A percentile compares a stretch with the other conserved stretches of the same genome.
phyloP scores from a whole-genome alignment of 2,888 invertebrate species.

The Frankliniella fusca region DNA sequence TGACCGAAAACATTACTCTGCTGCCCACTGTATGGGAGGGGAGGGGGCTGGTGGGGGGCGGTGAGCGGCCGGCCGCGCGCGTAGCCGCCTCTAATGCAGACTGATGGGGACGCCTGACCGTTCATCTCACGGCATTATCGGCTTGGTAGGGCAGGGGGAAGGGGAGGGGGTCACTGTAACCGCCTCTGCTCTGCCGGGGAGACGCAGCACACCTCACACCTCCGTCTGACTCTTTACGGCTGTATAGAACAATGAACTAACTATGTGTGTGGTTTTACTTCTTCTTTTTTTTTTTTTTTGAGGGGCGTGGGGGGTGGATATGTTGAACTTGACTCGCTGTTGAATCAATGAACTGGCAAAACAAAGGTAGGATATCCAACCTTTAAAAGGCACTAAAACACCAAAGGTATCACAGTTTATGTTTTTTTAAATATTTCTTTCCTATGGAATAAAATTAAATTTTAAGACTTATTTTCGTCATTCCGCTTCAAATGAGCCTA shows the following conservation, averaged over 20 bases:
- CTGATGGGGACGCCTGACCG: conserved; percentile 5
- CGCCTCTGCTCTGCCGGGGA: neutral
- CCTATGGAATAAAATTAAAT: too few species aligned
- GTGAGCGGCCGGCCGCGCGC: neutral
- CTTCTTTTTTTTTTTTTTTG: too few species aligned
- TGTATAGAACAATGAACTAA: neutral
- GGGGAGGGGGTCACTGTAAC: neutral
- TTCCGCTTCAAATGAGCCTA: too few species aligned
- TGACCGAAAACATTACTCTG: too few species aligned
- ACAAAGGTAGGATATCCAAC: too few species aligned
- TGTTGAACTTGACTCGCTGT: too few species aligned
- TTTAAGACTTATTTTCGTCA: too few species aligned
- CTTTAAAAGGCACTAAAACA: too few species aligned
- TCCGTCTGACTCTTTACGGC: neutral
- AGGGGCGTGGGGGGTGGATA: too few species aligned
- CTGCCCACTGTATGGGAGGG: neutral
- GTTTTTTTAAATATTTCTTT: too few species aligned
- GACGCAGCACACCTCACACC: neutral
- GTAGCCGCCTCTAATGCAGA: conserved; percentile 4
- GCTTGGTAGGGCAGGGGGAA: neutral
- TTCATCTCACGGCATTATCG: conserved; percentile 18
- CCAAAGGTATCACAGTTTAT: too few species aligned
- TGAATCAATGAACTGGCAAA: too few species aligned
- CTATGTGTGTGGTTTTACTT: neutral
- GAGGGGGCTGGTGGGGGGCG: neutral